phyloP scores from a whole-genome alignment of 2,113 vertebrate species.

The Gila orcuttii region DNA sequence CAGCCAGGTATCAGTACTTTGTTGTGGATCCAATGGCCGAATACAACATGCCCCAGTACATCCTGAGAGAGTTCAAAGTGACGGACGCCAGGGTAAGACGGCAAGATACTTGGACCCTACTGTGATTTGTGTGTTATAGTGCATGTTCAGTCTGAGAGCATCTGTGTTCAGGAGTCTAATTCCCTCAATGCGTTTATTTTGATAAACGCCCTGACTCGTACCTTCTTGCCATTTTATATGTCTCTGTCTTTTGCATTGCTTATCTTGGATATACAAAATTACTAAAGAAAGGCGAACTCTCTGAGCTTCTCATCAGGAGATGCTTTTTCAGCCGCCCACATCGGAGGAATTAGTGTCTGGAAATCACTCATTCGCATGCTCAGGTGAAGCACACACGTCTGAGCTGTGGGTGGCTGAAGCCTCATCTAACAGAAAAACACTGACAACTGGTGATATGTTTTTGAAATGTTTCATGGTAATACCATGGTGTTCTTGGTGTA shows the following conservation, averaged over 20 bases:
- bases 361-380: constrained; percentile 60
- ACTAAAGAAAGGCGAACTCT: constrained; percentile 70
- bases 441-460: neutral
- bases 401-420: constrained; percentile 8
- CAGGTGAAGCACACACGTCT: constrained; percentile 58
- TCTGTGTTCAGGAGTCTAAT: neutral
- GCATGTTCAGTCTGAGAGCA: neutral
- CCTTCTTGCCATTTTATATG: neutral
- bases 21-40: constrained; percentile 99
- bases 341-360: constrained; percentile 69
- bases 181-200: neutral
- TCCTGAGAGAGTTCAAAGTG: constrained; percentile 98
- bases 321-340: constrained; percentile 61
- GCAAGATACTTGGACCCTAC: neutral
- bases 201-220: neutral
- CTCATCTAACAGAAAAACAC: neutral
- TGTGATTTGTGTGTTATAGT: neutral
- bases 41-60: constrained; percentile 99
- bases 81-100: constrained; percentile 95
- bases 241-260: constrained; percentile 54
- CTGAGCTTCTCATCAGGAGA: constrained; percentile 63
- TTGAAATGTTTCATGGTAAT: neutral
- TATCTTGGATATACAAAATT: constrained; percentile 73
- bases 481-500: neutral
- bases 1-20: constrained; percentile 98